phyloP scores from a whole-genome alignment of 2,797 vertebrate genomes.

The Lerista edwardsae region DNA sequence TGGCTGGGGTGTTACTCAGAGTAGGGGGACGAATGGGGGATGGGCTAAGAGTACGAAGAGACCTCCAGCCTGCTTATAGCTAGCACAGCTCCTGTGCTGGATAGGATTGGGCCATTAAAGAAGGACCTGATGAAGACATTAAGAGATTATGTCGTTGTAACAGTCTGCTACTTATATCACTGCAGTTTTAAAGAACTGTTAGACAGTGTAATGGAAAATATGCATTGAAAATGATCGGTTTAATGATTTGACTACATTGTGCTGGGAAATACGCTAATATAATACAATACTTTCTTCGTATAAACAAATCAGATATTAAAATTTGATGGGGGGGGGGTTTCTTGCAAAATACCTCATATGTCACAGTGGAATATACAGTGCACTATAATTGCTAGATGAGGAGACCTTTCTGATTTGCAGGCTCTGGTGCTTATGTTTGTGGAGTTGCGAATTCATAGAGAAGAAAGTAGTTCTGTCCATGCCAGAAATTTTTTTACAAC shows the following conservation, averaged over 20 bases:
- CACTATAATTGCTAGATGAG: neutral
- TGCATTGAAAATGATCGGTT: neutral
- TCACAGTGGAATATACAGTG: neutral
- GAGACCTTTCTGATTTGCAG: neutral
- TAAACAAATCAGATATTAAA: neutral
- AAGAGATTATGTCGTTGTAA: neutral
- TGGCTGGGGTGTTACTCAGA: no score
- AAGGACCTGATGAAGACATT: no score
- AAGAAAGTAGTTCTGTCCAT: conserved; percentile 24
- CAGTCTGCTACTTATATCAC: neutral
- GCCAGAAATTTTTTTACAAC: neutral
- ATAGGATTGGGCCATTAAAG: no score
- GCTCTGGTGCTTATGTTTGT: neutral
- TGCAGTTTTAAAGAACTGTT: neutral
- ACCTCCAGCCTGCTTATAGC: no score
- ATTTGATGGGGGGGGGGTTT: no score
- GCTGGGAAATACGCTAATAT: neutral
- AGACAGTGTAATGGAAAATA: neutral
- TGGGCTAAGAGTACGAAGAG: no score
- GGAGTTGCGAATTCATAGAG: neutral
- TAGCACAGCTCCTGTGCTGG: no score
- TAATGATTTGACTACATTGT: neutral
- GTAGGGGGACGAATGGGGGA: no score
- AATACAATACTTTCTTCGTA: neutral
- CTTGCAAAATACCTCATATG: neutral